Evolutionary conservation across 1,140 invertebrate species (phyloP).

Genomic region (Trichonephila inaurata): DNA sequence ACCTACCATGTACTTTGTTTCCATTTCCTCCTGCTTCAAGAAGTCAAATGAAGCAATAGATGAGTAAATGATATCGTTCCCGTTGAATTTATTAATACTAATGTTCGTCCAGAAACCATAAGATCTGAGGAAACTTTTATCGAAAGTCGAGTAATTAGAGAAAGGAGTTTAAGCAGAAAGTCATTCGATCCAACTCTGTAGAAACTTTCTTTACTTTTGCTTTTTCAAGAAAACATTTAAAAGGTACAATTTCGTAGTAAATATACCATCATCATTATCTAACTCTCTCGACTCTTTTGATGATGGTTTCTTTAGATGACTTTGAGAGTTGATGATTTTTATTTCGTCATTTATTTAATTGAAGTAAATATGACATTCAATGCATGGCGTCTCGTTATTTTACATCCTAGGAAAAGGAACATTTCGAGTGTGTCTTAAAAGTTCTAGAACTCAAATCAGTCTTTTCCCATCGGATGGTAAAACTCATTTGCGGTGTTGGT

Average conservation of each 20-base stretch:
- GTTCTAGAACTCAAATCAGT: neutral
- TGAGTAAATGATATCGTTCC: neutral
- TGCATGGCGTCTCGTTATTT: neutral
- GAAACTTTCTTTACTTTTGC: neutral
- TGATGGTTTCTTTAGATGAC: neutral
- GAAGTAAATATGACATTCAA: neutral
- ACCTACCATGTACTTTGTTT: neutral
- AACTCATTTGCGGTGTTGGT: no score
- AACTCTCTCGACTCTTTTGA: neutral
- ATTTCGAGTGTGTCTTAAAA: neutral
- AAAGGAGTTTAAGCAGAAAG: neutral
- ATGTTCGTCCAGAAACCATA: neutral
- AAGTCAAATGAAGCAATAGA: constrained; percentile 24
- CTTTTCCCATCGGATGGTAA: no score
- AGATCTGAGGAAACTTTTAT: neutral
- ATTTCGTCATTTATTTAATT: neutral
- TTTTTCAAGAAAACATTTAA: constrained; percentile 38
- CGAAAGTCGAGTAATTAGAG: constrained; percentile 21
- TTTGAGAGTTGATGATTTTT: neutral
- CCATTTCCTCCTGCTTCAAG: neutral
- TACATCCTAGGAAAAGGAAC: neutral
- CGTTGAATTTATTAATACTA: constrained; percentile 54
- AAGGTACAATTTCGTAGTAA: neutral
- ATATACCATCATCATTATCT: constrained; percentile 3
- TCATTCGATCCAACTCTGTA: constrained; percentile 19